Conservation (phyloP, 2,113 vertebrate genomes). For the Elanus axillaris region DNA sequence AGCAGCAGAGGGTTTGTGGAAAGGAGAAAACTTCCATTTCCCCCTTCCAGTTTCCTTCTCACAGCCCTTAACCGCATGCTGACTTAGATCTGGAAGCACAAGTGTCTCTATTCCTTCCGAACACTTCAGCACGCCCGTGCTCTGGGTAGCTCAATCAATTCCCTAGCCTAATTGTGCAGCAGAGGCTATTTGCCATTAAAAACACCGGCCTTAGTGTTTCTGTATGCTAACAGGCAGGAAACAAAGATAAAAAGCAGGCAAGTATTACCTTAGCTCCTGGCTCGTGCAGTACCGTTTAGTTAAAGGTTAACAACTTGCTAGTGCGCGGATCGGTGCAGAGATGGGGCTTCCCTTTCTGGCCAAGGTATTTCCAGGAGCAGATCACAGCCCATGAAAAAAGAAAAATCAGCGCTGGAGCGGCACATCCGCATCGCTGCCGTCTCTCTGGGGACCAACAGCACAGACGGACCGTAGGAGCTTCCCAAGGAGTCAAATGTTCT, state of each 20-base stretch:
- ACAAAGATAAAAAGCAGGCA: not conserved
- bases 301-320: not conserved
- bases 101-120: not conserved
- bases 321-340: accelerated
- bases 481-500: not conserved
- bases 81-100: not conserved
- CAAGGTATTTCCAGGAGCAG: not conserved
- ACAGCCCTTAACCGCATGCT: accelerated
- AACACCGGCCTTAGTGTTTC: not conserved
- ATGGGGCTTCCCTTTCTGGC: accelerated
- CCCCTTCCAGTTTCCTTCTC: not conserved
- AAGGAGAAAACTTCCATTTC: not conserved
- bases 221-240: not conserved
- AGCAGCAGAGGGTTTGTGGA: not conserved
- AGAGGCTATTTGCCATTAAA: not conserved
- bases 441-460: not conserved
- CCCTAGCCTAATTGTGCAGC: not conserved
- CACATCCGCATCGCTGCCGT: accelerated
- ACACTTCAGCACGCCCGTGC: accelerated
- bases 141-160: not conserved
- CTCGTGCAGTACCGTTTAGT: accelerated
- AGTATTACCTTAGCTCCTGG: not conserved
- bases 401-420: not conserved
- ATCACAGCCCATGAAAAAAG: not conserved
- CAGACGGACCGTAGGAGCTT: not conserved